These are phyloP conservation scores for Drosophila fuyamai DNA, from an alignment of 1,140 invertebrate genomes.

Conservation along the genomic window DNA sequence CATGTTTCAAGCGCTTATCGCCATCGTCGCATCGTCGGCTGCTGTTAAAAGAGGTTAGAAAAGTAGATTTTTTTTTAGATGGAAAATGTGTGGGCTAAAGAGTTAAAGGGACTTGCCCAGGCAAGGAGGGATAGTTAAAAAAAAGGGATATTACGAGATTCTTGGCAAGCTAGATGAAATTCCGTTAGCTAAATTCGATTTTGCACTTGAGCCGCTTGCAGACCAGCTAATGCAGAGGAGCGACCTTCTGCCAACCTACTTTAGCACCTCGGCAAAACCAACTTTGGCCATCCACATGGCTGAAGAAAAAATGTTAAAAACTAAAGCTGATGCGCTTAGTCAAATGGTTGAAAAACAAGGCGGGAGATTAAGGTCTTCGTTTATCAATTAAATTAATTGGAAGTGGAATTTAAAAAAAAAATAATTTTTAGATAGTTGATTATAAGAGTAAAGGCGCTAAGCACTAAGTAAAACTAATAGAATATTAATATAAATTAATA, in stretches of 20 bases:
- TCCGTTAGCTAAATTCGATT: slow-evolving; percentile 80
- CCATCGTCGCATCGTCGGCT: slow-evolving; percentile 59
- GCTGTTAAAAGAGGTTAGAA: slow-evolving; percentile 34
- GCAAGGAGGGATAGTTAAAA: slow-evolving; percentile 1
- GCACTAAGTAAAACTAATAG: too few species aligned
- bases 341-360: slow-evolving; percentile 12
- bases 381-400: not conserved
- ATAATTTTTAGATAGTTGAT: too few species aligned
- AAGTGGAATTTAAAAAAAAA: not conserved
- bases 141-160: slow-evolving; percentile 12
- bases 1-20: slow-evolving; percentile 76
- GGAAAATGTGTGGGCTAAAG: slow-evolving; percentile 9
- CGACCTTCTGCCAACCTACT: slow-evolving; percentile 47
- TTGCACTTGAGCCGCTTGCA: slow-evolving; percentile 79
- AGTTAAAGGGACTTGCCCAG: slow-evolving; percentile 10
- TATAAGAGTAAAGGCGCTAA: too few species aligned
- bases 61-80: not conserved
- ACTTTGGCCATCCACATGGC: slow-evolving; percentile 54
- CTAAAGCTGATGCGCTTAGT: slow-evolving; percentile 59
- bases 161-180: slow-evolving; percentile 75
- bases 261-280: slow-evolving; percentile 9
- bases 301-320: slow-evolving; percentile 48
- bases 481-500: not conserved
- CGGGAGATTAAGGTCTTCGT: not conserved
- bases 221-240: slow-evolving; percentile 68